These are phyloP conservation scores for Indri indri DNA, from an alignment of 2,113 vertebrate species.

Conservation along the genomic window DNA sequence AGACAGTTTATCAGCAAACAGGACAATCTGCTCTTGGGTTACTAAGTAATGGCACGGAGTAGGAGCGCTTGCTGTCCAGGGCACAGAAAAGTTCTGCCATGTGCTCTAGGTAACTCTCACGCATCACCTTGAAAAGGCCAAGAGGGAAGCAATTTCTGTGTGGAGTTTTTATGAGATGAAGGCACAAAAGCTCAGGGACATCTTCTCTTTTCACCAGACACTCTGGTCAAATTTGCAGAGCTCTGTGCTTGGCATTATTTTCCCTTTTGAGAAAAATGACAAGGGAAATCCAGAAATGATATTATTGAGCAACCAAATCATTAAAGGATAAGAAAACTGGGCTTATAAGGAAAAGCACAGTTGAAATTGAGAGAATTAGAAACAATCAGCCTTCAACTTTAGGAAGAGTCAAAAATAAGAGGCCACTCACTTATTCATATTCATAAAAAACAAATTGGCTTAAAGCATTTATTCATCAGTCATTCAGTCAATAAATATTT, in stretches of 20 bases:
- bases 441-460: not conserved
- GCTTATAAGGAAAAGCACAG: not conserved
- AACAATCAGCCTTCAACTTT: not conserved
- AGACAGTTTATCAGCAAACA: not conserved
- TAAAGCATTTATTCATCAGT: not conserved
- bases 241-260: not conserved
- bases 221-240: not conserved
- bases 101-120: not conserved
- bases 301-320: not conserved
- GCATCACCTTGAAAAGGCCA: not conserved
- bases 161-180: not conserved
- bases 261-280: not conserved
- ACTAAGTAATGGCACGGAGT: not conserved
- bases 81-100: not conserved
- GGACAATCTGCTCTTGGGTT: not conserved
- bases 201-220: not conserved
- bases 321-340: not conserved
- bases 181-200: not conserved
- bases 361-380: not conserved
- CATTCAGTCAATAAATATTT: not conserved
- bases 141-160: not conserved
- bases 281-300: not conserved
- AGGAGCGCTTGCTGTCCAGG: not conserved
- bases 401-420: constrained; percentile 2
- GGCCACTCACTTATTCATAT: not conserved